These are phyloP conservation scores for Sesamia nonagrioides DNA, from an alignment of 1,140 invertebrate genomes.

Conservation along the genomic window DNA sequence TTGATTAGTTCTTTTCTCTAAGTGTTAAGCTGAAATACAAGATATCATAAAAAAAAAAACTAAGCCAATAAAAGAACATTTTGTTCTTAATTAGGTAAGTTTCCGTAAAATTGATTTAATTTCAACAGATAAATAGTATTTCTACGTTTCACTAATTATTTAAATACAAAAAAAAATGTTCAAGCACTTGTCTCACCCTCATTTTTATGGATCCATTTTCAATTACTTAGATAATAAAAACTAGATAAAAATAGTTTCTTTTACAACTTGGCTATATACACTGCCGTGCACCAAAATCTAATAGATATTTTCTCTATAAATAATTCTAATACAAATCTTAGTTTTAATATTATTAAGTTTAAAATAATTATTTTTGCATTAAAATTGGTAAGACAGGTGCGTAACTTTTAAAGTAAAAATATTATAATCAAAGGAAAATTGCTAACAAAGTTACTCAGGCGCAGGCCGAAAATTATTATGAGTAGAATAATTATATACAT, in stretches of 20 bases:
- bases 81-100: neutral
- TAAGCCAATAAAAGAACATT: neutral
- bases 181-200: constrained; percentile 39
- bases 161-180: neutral
- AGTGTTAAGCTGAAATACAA: neutral
- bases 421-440: constrained; percentile 5
- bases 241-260: neutral
- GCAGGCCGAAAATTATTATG: neutral
- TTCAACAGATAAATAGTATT: neutral
- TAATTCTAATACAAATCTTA: neutral
- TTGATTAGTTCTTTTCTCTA: too few species aligned
- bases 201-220: neutral
- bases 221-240: constrained; percentile 31
- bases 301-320: neutral
- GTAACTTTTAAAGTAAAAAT: neutral
- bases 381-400: constrained; percentile 30
- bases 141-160: neutral
- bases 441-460: neutral
- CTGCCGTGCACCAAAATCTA: neutral
- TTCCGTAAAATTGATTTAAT: constrained; percentile 8
- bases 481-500: neutral
- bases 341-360: constrained; percentile 1
- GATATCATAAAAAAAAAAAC: neutral
- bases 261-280: constrained; percentile 2
- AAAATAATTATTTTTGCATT: neutral